A percentile compares a stretch with the other conserved stretches of the same genome.
Evolutionary conservation across 1,140 invertebrate species (phyloP).

Genomic region (Drosophila punjabiensis): DNA sequence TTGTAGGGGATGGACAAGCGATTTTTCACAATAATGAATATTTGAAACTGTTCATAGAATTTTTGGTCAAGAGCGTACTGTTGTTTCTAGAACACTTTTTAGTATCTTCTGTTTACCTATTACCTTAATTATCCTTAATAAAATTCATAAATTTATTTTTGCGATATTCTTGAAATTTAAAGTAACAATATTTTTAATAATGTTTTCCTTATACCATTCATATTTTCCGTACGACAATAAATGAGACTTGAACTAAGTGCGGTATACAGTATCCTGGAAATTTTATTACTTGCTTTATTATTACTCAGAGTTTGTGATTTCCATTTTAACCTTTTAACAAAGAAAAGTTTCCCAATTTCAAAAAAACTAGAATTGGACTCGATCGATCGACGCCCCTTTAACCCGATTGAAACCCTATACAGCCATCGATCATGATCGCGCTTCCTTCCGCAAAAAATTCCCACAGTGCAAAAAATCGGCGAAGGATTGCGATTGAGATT

Average conservation of each 20-base stretch:
- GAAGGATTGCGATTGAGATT: conserved; percentile 68
- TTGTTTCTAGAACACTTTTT: no score
- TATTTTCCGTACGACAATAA: background rate
- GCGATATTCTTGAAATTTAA: background rate
- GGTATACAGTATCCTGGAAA: background rate
- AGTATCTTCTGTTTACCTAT: background rate
- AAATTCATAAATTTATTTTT: background rate
- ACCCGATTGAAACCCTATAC: conserved; percentile 73
- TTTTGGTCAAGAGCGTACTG: background rate
- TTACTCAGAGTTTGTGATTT: conserved; percentile 16
- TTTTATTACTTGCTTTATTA: background rate
- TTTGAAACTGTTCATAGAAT: background rate
- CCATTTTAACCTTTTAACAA: conserved; percentile 20
- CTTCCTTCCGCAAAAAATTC: conserved; percentile 78
- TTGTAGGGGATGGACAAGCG: background rate
- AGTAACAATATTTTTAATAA: background rate
- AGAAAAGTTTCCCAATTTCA: conserved; percentile 41
- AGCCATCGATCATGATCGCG: conserved; percentile 72
- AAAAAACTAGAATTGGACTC: background rate
- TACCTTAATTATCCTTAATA: background rate
- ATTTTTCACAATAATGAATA: background rate
- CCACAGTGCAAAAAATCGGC: conserved; percentile 76
- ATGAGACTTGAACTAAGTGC: background rate
- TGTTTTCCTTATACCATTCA: background rate
- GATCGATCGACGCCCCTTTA: conserved; percentile 48